Conservation (phyloP, 2,888 invertebrate species). For the Rhodophaea formosa region DNA sequence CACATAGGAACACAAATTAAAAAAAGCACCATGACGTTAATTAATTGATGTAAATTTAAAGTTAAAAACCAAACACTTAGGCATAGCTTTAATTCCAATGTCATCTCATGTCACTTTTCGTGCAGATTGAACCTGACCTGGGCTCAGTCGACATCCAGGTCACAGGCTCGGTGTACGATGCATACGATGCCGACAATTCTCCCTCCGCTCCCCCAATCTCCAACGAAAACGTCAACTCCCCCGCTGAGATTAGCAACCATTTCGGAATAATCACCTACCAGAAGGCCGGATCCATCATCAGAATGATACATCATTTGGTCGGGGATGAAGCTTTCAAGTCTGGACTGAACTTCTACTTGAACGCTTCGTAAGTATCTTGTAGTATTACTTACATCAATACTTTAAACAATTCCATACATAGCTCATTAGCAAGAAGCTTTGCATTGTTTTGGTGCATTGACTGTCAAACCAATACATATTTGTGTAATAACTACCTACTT, state of each 20-base stretch:
- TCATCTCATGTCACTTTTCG: slow-evolving; percentile 3
- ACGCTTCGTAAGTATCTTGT: slow-evolving; percentile 66
- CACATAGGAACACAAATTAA: no score
- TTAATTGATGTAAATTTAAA: no score
- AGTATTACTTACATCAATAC: no score
- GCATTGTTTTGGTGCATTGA: no score
- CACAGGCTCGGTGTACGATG: slow-evolving; percentile 83
- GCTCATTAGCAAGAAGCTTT: no score
- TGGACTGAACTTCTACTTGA: slow-evolving; percentile 60
- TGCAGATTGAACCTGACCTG: slow-evolving; percentile 82
- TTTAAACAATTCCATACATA: no score
- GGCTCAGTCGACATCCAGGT: slow-evolving; percentile 83
- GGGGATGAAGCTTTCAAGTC: slow-evolving; percentile 55
- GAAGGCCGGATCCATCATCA: slow-evolving; percentile 81
- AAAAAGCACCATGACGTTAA: no score
- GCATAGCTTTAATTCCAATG: no score
- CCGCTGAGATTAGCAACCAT: slow-evolving; percentile 82
- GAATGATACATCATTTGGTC: slow-evolving; percentile 73
- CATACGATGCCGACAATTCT: slow-evolving; percentile 81
- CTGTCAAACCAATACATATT: no score
- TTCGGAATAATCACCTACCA: slow-evolving; percentile 86
- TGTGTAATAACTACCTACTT: no score
- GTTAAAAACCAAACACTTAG: no score
- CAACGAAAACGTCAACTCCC: slow-evolving; percentile 79
- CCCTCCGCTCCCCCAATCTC: slow-evolving; percentile 78